Percentiles rank a stretch among this genome's conserved stretches.
Conservation (phyloP, 2,797 vertebrate species). For the Esox masquinongy region DNA sequence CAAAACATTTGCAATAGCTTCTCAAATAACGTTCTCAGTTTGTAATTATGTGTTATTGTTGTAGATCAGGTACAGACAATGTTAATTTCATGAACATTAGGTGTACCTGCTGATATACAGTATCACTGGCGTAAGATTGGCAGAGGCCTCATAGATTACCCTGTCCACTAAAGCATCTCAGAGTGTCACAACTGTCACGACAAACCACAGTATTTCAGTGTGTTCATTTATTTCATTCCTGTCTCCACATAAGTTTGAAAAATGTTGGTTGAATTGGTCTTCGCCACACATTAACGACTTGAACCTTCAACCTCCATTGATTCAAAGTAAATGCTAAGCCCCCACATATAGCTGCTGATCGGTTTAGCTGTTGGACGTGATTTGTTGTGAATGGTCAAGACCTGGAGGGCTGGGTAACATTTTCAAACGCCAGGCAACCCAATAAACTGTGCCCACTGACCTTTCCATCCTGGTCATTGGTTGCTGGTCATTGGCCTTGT, state of each 20-base stretch:
- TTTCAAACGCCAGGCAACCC: conserved; percentile 69
- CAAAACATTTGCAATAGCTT: no score
- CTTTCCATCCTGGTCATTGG: conserved; percentile 67
- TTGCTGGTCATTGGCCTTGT: conserved; percentile 58
- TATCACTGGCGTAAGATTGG: neutral
- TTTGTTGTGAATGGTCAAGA: conserved; percentile 66
- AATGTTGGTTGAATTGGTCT: neutral
- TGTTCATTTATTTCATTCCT: conserved; percentile 9
- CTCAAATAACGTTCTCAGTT: no score
- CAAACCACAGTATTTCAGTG: neutral
- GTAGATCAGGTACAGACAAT: no score
- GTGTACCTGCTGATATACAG: neutral
- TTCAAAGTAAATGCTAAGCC: conserved; percentile 68
- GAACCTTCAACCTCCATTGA: conserved; percentile 50
- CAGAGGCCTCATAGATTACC: neutral
- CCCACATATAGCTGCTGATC: conserved; percentile 69
- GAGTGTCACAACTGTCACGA: neutral
- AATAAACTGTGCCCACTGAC: conserved; percentile 72
- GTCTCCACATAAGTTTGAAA: conserved; percentile 27
- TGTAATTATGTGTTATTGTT: no score
- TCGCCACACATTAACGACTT: conserved; percentile 13
- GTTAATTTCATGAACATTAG: no score
- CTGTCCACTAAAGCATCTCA: neutral
- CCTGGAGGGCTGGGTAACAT: conserved; percentile 64
- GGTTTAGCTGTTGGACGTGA: conserved; percentile 68